phyloP scores from a whole-genome alignment of 2,888 invertebrate genomes.

The Synanthedon vespiformis region DNA sequence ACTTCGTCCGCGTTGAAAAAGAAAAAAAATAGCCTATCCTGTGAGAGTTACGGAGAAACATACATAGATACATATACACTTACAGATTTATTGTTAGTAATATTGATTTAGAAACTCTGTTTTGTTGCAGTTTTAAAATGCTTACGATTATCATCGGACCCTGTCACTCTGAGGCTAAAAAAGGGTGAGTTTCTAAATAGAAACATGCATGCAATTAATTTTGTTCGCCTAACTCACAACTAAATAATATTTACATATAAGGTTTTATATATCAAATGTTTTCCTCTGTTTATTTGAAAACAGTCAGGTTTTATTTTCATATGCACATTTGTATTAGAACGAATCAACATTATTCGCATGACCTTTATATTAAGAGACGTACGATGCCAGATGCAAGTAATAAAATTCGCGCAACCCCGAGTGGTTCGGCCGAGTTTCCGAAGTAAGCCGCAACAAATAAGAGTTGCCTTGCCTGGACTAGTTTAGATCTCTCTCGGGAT shows the following conservation, averaged over 20 bases:
- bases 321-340: neutral
- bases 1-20: no score
- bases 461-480: constrained; percentile 36
- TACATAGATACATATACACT: no score
- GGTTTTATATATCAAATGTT: no score
- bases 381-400: constrained; percentile 26
- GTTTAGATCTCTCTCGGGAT: constrained; percentile 50
- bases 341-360: neutral
- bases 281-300: no score
- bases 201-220: no score
- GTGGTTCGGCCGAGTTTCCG: constrained; percentile 40
- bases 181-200: constrained; percentile 82
- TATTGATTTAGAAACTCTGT: no score
- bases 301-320: neutral
- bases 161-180: constrained; percentile 90
- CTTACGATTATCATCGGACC: constrained; percentile 90
- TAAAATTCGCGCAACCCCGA: constrained; percentile 46
- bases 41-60: no score
- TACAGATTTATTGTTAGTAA: no score
- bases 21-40: no score
- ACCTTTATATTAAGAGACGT: neutral
- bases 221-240: no score
- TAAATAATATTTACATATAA: no score
- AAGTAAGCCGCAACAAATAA: constrained; percentile 46
- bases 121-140: constrained; percentile 89